A percentile compares a stretch with the other conserved stretches of the same genome.
These are phyloP conservation scores for Semnopithecus entellus DNA, from an alignment of 2,113 vertebrate genomes.

Conservation along the genomic window DNA sequence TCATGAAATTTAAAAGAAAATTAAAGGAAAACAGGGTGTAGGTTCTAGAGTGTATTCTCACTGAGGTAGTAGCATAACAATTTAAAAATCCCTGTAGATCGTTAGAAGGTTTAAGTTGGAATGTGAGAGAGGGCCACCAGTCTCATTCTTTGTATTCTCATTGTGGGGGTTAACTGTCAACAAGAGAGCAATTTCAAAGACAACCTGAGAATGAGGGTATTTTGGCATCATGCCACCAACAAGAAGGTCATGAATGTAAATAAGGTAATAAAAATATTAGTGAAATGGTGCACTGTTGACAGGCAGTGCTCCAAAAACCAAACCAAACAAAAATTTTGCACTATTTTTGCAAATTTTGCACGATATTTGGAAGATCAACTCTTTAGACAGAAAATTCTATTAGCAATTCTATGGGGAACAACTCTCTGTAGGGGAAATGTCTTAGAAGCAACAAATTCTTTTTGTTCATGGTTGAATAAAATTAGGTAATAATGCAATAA, in stretches of 20 bases:
- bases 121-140: neutral
- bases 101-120: neutral
- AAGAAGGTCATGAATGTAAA: conserved; percentile 40
- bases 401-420: neutral
- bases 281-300: conserved; percentile 37
- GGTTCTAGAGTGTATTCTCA: neutral
- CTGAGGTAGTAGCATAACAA: neutral
- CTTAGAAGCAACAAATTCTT: neutral
- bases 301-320: neutral
- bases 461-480: conserved; percentile 46
- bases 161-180: neutral
- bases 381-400: neutral
- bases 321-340: neutral
- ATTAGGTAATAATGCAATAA: neutral
- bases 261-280: neutral
- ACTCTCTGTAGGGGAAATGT: neutral
- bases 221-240: neutral
- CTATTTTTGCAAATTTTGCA: too few species aligned
- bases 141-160: neutral
- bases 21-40: neutral
- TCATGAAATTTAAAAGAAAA: neutral
- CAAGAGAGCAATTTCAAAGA: neutral
- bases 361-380: conserved; percentile 44
- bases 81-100: neutral
- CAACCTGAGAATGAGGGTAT: neutral